Evolutionary conservation across 2,113 vertebrate species (phyloP).

Genomic region (Bos indicus): DNA sequence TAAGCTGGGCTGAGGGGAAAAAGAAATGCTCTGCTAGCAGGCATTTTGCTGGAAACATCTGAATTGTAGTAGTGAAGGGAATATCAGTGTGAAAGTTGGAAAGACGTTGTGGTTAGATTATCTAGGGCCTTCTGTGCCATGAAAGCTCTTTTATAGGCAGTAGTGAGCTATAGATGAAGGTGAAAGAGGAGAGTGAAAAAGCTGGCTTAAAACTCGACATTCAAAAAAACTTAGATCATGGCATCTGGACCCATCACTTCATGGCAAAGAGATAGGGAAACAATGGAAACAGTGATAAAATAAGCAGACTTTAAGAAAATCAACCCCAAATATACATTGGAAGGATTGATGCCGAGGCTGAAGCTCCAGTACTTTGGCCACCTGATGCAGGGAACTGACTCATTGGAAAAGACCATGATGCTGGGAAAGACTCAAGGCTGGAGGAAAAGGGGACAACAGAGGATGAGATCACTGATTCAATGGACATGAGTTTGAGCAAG

Average conservation of each 20-base stretch:
- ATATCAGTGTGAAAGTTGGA: not conserved
- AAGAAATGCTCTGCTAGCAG: not conserved
- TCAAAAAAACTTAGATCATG: not conserved
- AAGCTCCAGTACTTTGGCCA: not conserved
- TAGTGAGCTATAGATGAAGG: not conserved
- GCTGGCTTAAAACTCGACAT: not conserved
- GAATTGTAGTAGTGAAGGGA: not conserved
- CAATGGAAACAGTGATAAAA: not conserved
- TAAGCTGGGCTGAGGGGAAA: not conserved
- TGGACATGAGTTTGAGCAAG: not conserved
- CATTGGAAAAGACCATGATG: not conserved
- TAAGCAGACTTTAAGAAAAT: not conserved
- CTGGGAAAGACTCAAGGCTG: not conserved
- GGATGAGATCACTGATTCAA: not conserved
- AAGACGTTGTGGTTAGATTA: not conserved
- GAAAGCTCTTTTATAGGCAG: not conserved
- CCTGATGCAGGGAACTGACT: not conserved
- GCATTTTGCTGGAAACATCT: not conserved
- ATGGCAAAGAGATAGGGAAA: not conserved
- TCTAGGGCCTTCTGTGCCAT: not conserved
- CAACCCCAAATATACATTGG: not conserved
- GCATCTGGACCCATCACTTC: not conserved
- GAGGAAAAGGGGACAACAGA: not conserved
- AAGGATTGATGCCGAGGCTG: not conserved
- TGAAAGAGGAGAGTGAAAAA: not conserved